Evolutionary conservation across 2,113 vertebrate species (phyloP).

Genomic region (Indri indri): DNA sequence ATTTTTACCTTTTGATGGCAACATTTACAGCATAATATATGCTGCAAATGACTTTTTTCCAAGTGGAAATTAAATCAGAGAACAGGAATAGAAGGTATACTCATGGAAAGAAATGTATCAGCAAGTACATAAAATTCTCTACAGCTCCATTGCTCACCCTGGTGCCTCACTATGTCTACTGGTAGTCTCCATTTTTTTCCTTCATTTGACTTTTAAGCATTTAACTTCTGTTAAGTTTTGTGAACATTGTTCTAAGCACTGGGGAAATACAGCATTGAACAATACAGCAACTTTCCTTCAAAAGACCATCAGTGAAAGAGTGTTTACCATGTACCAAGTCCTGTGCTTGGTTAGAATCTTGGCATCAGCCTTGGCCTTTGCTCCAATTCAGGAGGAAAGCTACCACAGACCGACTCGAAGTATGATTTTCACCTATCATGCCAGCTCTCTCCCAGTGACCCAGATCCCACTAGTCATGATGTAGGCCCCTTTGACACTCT

Average conservation of each 20-base stretch:
- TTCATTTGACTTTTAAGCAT: neutral
- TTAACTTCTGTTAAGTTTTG: neutral
- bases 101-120: neutral
- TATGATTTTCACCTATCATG: conserved; percentile 29
- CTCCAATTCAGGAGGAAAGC: neutral
- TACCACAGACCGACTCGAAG: neutral
- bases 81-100: neutral
- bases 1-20: neutral
- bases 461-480: conserved; percentile 32
- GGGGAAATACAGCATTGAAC: neutral
- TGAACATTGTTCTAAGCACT: neutral
- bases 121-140: neutral
- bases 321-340: neutral
- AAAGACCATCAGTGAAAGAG: neutral
- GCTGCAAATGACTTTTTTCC: neutral
- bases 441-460: conserved; percentile 47
- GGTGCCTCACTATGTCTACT: neutral
- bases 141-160: neutral
- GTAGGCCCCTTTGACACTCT: neutral
- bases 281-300: neutral
- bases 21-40: neutral
- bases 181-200: neutral
- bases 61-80: conserved; percentile 41
- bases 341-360: neutral
- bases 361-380: neutral